These are phyloP conservation scores for Contarinia nasturtii DNA, from an alignment of 1,140 invertebrate genomes.

Conservation along the genomic window DNA sequence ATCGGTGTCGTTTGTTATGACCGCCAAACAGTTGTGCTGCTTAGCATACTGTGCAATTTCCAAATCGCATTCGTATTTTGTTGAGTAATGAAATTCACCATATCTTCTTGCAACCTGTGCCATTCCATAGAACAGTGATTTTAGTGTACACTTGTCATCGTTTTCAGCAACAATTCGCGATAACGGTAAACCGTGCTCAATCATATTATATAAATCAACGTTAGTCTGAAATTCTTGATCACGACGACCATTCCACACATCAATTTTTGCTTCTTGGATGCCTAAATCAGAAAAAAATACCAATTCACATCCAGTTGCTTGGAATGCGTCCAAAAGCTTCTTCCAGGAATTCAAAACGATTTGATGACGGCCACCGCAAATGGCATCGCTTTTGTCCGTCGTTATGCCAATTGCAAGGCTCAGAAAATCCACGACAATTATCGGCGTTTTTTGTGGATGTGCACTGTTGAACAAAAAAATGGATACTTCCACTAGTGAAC, in stretches of 20 bases:
- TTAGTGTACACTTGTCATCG: background rate
- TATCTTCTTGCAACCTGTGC: background rate
- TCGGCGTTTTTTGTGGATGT: background rate
- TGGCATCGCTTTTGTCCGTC: background rate
- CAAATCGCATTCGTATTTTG: background rate
- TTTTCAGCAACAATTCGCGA: background rate
- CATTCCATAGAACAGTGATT: background rate
- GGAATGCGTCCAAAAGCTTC: background rate
- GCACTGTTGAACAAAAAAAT: background rate
- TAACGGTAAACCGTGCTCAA: background rate
- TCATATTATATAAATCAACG: background rate
- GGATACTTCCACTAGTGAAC: too few relatives aligned
- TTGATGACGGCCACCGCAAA: background rate
- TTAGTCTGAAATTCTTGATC: background rate
- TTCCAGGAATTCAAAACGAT: background rate
- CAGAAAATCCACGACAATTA: background rate
- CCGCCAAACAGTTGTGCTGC: background rate
- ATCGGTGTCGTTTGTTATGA: conserved; percentile 1
- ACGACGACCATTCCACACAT: background rate
- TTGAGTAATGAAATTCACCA: background rate
- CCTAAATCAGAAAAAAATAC: background rate
- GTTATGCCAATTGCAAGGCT: background rate
- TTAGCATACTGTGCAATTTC: background rate
- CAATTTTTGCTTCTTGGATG: background rate
- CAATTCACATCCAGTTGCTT: background rate